Base-by-base conservation (phyloP, 2,113 vertebrate species). In the Scophthalmus maximus region DNA sequence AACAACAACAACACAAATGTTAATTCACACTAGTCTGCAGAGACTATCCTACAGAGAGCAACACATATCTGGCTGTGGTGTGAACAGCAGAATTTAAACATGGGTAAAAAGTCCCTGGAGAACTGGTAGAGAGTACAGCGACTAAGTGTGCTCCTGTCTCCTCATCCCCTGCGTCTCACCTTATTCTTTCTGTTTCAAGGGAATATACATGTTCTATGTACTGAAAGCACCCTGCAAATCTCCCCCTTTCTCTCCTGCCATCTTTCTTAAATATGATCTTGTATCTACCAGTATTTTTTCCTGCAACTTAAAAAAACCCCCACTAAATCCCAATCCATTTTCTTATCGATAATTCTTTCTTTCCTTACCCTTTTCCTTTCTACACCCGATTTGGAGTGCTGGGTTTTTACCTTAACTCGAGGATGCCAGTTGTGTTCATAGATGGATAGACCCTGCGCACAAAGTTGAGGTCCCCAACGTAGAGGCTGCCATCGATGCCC, bases 391-490 rank as follows among this genome's bases (percentile, higher is more conserved):
- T 26, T 34, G 11, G 11, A 2, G 18, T 20, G 10, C 49, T 57
- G 61, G 10, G 5, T 2, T 20, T 52, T 44, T 46, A 98, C 98
- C 98, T 96, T 88, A 99, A 89, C 89, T 99, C 98, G 83, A 99
- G 84, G 88, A 99, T 98, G 86, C 96, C 97, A 2, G 97, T 98
- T 55, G 98, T 98, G 27, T 99, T 99, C 88, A 96, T 94, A 49
- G 97, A 98, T 3, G 97, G 97, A 82, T 96, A 98, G 70, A 99
- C 96, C 69, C 97, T 94, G 44, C 98, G 95, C 22, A 99, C 95
- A 38, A 97, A 99, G 87, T 99, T 99, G 89, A 99, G 97, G 90
- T 99, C 98, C 6, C 98, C 98, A 5, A 99, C 96, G 3, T 95
- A 99, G 64, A 99, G 95, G 89, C 98, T 99, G 86, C 98, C 98